Base-by-base conservation (phyloP, 2,113 vertebrate species). In the Halcyon malimbica region DNA sequence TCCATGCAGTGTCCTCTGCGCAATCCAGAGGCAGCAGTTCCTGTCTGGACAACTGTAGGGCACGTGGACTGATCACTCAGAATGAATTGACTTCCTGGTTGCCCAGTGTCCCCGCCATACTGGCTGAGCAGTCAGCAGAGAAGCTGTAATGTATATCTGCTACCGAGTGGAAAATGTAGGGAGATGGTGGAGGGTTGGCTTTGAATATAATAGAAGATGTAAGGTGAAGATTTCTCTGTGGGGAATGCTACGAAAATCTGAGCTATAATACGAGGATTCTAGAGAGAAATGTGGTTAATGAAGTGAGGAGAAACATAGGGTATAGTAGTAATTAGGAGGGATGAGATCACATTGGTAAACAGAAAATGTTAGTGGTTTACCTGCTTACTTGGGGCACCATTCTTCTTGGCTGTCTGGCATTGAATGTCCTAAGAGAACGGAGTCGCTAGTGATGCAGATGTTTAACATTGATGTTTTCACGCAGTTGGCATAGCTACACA, bases 141-240 rank as follows among this genome's bases (percentile, higher is more conserved):
- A 60, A 78, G 13, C 54, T 12, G 0, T 13, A 41, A 16, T 0
- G 0, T 56, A 35, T 37, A 9, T 59, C 28, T 91, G 18, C 63
- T 86, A 8, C 18, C 21, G 31, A 10, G 11, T 28, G 37, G 46
- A 41, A 80, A 77, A 44, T 16, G 21, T 11, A 54, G 67, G 42
- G 68, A 33, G 11, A 2, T 21, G 26, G 16, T 46, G 25, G 16
- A 69, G 16, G 16, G 25, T 23, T 83, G 33, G 26, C 63, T 57
- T 19, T 39, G 57, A 64, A 2, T 44, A 10, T 31, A 17, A 35
- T 37, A 62, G 53, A 54, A 42, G 39, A 25, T 42, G 2, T 63
- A 39, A 46, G 48, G 23, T 48, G 80, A 84, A 62, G 48, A 28
- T 41, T 60, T 12, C n/a, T 76, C n/a, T 65, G 23, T 42, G 35